Evolutionary conservation across 2,113 vertebrate genomes (phyloP), one percentile per base, ranked within the genome.

Genomic region (Vulpes vulpes): DNA sequence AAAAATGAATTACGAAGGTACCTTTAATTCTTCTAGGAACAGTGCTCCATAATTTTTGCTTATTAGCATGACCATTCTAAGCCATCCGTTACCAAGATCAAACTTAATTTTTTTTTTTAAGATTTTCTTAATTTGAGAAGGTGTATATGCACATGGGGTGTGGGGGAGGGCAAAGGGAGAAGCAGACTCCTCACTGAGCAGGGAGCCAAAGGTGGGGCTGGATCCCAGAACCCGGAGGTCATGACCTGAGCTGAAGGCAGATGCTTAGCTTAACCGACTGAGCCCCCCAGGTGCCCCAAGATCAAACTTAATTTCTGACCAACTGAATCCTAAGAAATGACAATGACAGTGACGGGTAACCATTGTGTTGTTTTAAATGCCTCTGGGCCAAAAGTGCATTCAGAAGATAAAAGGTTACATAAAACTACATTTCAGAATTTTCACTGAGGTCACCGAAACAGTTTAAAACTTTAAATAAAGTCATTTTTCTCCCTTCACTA

Each of bases 401-500:
- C 90, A 64, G 89, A 62, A 82, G 59, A 30, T 38, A 67, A 76
- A 96, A 86, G 27, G 23, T 81, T 65, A 67, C 8, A 11, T 27
- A 11, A 86, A 73, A 7, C 25, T 67, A 12, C 59, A 30, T 57
- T 62, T 76, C 35, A 82, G 62, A 65, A 88, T 32, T 94, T 87
- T 91, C 76, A 69, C 53, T 67, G 53, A 76, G 64, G 8, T 81
- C 81, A 76, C 27, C 62, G 27, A 38, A 69, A 85, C 53, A 86
- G 64, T 60, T 69, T 89, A 79, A 74, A 57, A 62, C n/a, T 71
- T 94, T 67, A 71, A 80, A 93, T 69, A 67, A 83, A 94, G 82
- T 82, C 23, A 59, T 11, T 30, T n/a, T 65, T 59, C 25, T 15
- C 15, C 0, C n/a, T 96, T 95, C 17, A 2, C 0, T 69, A 38